Conservation (phyloP, 2,113 vertebrate species). For the Melanostigma gelatinosum region DNA sequence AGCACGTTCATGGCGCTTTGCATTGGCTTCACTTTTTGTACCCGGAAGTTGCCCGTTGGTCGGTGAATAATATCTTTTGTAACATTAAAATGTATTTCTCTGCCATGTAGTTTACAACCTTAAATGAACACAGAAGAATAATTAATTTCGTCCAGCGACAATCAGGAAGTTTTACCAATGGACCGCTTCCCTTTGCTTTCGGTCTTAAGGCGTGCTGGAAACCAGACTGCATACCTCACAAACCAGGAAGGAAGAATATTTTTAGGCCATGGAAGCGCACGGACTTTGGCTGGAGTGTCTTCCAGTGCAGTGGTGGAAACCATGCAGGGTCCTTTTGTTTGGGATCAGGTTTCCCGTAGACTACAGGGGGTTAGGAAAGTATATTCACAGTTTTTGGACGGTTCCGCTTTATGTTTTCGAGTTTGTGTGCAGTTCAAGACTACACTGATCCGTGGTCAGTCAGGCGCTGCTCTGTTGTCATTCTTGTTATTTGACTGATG, state of each 20-base stretch:
- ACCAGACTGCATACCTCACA: not conserved
- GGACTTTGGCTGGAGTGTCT: not conserved
- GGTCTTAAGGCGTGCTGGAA: not conserved
- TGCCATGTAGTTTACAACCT: not conserved
- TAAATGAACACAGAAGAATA: too few relatives aligned
- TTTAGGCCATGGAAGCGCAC: conserved; percentile 11
- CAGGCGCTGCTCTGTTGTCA: not conserved
- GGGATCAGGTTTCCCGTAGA: conserved; percentile 4
- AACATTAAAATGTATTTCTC: not conserved
- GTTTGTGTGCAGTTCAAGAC: not conserved
- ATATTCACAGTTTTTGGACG: not conserved
- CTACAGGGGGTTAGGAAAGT: not conserved
- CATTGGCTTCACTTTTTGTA: not conserved
- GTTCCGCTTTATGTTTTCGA: too few relatives aligned
- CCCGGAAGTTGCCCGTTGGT: not conserved
- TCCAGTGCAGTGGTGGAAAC: conserved; percentile 7
- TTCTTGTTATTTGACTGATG: not conserved
- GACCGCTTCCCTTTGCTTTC: too few relatives aligned
- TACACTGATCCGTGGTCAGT: not conserved
- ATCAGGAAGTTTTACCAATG: not conserved
- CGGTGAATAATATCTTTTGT: not conserved
- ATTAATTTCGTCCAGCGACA: too few relatives aligned
- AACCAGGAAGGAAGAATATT: conserved; percentile 38
- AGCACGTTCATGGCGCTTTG: not conserved
- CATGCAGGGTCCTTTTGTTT: conserved; percentile 22